Conservation (phyloP, 2,888 invertebrate species). For the Buathra laborator region DNA sequence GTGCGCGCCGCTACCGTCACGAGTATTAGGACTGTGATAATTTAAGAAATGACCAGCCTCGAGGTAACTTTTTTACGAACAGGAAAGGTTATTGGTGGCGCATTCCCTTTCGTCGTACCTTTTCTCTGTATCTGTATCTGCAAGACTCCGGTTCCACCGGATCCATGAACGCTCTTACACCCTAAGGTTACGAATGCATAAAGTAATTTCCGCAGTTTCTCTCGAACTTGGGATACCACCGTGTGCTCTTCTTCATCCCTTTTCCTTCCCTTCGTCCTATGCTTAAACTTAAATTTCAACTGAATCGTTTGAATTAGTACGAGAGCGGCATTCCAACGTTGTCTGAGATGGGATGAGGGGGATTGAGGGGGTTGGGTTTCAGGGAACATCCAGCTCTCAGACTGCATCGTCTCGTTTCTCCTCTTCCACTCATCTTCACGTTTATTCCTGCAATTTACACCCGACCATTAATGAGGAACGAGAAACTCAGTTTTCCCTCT, state of each 20-base stretch:
- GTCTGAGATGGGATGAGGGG: slow-evolving; percentile 1
- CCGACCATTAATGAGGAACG: slow-evolving; percentile 36
- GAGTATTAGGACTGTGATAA: no score
- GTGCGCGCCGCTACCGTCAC: no score
- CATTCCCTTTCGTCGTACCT: neutral
- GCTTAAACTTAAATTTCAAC: slow-evolving; percentile 47
- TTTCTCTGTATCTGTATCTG: neutral
- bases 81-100: neutral
- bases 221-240: slow-evolving; percentile 51
- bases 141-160: neutral
- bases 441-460: slow-evolving; percentile 46
- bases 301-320: slow-evolving; percentile 53
- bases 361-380: neutral
- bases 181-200: slow-evolving; percentile 58
- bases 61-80: no score
- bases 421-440: neutral
- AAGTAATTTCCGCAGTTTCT: slow-evolving; percentile 65
- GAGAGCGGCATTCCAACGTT: neutral
- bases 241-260: slow-evolving; percentile 3
- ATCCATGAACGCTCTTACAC: neutral
- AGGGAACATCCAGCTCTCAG: neutral
- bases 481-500: slow-evolving; percentile 27
- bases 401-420: neutral
- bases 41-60: no score
- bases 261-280: neutral